These are phyloP conservation scores for Phaenicophaeus curvirostris DNA, from an alignment of 2,797 vertebrate species.

Conservation along the genomic window DNA sequence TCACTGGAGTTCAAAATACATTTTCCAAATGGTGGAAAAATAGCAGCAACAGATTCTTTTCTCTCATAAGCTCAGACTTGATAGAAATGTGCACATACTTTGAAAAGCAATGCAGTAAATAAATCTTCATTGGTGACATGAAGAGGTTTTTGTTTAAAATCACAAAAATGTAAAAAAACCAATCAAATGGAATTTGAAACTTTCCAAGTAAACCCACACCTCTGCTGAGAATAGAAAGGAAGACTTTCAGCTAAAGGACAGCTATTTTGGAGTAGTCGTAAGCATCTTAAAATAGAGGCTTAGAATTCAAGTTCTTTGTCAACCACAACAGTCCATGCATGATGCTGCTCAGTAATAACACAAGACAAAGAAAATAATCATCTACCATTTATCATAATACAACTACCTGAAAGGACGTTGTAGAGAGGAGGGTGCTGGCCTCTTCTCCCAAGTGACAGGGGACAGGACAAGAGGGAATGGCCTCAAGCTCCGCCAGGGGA, in stretches of 20 bases:
- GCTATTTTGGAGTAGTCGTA: constrained; percentile 17
- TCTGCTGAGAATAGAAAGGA: constrained; percentile 36
- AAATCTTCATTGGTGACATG: not conserved
- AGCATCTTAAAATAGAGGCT: constrained; percentile 40
- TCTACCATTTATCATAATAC: not conserved
- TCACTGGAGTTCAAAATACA: not conserved
- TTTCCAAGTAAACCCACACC: constrained; percentile 21
- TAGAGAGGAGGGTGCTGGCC: too few relatives aligned
- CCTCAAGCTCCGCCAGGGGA: too few relatives aligned
- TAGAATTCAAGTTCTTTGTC: not conserved
- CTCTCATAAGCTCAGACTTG: not conserved
- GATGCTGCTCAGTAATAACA: not conserved
- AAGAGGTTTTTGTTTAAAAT: not conserved
- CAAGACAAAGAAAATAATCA: constrained; percentile 29
- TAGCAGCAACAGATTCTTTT: not conserved
- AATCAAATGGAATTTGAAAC: constrained; percentile 31
- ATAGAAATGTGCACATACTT: not conserved
- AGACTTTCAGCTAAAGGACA: constrained; percentile 22
- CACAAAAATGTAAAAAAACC: not conserved
- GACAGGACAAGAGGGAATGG: too few relatives aligned
- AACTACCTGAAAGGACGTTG: too few relatives aligned
- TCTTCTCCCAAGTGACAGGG: too few relatives aligned
- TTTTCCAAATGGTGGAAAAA: not conserved
- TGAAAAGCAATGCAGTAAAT: constrained; percentile 15
- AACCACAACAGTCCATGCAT: not conserved